Percentiles rank a stretch among this genome's conserved stretches.
Conservation (phyloP, 2,113 vertebrate species). For the Tetraodon nigroviridis region DNA sequence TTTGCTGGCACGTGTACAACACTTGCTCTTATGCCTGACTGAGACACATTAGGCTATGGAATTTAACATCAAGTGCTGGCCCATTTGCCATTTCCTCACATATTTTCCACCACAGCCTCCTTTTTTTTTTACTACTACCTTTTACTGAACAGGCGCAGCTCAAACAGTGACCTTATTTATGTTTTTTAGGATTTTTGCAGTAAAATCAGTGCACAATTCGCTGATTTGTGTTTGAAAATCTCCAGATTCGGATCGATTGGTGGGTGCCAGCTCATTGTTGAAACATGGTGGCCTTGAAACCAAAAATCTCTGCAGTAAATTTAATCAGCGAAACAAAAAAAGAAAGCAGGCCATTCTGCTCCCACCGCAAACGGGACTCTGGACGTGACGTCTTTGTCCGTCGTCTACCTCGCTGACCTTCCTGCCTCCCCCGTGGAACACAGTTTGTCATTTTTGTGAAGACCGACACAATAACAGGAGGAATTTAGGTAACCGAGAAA, state of each 20-base stretch:
- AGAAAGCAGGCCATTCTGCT: no score
- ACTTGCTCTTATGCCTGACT: conserved; percentile 64
- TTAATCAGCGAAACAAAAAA: not conserved
- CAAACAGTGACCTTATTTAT: not conserved
- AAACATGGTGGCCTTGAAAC: not conserved
- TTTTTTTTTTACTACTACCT: conserved; percentile 32
- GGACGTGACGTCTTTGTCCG: not conserved
- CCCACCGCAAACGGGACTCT: not conserved
- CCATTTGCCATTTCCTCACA: conserved; percentile 71
- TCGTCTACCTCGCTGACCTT: not conserved
- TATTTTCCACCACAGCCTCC: conserved; percentile 65
- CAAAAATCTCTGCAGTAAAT: not conserved
- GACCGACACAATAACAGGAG: no score
- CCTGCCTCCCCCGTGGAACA: not conserved
- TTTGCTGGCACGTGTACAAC: conserved; percentile 57
- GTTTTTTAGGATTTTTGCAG: no score
- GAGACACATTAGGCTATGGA: conserved; percentile 72
- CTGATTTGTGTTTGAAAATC: no score
- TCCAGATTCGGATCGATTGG: no score
- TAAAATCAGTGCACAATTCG: no score
- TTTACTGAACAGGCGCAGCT: not conserved
- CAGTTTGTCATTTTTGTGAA: no score
- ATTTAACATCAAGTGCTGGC: conserved; percentile 69
- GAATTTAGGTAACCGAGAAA: no score
- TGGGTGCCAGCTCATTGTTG: not conserved